Evolutionary conservation across 53 echinoderm and acorn worm genomes (phyloP), one percentile per base, ranked within the genome.

Genomic region (Paracentrotus lividus): DNA sequence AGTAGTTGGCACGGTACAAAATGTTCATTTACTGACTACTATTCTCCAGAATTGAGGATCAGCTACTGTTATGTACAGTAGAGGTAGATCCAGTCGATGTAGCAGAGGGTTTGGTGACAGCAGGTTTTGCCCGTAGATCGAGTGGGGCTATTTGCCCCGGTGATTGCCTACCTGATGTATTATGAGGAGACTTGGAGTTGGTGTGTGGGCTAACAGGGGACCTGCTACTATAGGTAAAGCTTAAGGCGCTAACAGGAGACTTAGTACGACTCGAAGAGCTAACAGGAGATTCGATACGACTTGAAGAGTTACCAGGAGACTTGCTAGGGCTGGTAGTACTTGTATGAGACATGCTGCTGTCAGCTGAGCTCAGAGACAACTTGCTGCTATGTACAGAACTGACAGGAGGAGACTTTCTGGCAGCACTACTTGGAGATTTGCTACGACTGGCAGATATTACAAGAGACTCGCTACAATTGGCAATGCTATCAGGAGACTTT

Each of bases 101-200:
- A 23, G 52, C 20, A 56, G 88, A 27, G 33, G 88, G 85, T 14
- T 85, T 85, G 24, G 47, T 85, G 52, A 52, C 88, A 24, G 4
- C 40, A 42, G 90, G 90, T 36, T 90, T 90, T 45, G 90, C 49
- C 23, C 90, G 49, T 9, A 90, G 75, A 40, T 90, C 90, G 14
- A 90, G 90, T 15, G 90, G 90, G 90, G 75, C 90, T 27, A 90
- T 75, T 36, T 90, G 90, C 31, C 69, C 90, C 3, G 90, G 90
- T 29, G 90, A 90, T 65, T 90, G 90, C 66, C 90, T 90, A 29
- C 90, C 75, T 43, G 90, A 75, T 34, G 72, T 90, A 51, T 53
- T 90, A 0, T 72, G 72, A 64, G 90, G 64, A 44, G 90, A 90
- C 47, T 90, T 90, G 32, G 49, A 66, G 89, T 44, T 64, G 23